Percentiles rank a stretch among this genome's conserved stretches.
Evolutionary conservation across 2,113 vertebrate genomes (phyloP).

Genomic region (Drymodes brunneopygia): DNA sequence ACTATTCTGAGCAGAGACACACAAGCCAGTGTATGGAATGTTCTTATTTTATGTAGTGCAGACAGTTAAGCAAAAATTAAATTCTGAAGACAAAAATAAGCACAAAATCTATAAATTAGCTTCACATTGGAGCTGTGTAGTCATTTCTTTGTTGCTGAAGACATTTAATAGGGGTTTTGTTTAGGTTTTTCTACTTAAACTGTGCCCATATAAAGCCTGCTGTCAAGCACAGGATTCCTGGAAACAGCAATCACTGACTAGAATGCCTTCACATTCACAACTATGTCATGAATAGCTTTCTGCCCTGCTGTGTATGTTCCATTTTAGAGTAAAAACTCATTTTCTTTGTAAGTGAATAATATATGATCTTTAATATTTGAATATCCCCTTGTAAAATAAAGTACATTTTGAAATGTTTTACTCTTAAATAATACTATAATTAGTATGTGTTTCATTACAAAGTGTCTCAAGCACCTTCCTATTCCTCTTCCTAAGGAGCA

Average conservation of each 20-base stretch:
- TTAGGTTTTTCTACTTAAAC: background rate
- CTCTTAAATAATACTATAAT: conserved; percentile 10
- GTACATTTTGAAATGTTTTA: background rate
- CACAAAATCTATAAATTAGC: background rate
- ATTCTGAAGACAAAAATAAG: background rate
- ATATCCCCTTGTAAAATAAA: background rate
- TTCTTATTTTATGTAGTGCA: background rate
- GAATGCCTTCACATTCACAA: background rate
- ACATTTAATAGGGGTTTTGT: background rate
- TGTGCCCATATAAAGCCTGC: background rate
- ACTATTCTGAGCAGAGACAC: background rate
- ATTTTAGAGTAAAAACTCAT: conserved; percentile 1
- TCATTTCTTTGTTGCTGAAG: background rate
- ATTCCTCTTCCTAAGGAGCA: background rate
- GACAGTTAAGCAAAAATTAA: background rate
- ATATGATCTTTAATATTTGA: background rate
- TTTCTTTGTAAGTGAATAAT: conserved; percentile 3
- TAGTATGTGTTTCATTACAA: background rate
- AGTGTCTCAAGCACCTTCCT: background rate
- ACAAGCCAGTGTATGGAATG: background rate
- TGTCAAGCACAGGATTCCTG: background rate
- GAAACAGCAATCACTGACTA: background rate
- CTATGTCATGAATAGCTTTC: background rate
- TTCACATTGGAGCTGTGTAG: background rate
- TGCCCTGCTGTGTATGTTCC: background rate